Evolutionary conservation across 2,113 vertebrate genomes (phyloP), one percentile per base, ranked within the genome.

Genomic region (Microcebus murinus): DNA sequence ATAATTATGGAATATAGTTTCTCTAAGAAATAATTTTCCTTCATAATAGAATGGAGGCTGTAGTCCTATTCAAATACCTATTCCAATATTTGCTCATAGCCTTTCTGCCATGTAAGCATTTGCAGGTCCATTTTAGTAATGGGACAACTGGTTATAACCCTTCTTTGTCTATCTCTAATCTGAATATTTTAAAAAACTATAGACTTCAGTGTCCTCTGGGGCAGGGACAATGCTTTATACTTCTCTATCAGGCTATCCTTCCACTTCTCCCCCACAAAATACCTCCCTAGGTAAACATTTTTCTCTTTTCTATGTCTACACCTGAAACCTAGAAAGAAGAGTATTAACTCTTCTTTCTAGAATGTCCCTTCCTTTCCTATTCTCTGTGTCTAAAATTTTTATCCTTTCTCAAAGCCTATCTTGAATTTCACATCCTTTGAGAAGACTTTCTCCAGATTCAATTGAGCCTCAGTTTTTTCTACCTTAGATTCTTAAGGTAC

Each of bases 1-100:
- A 29, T 80, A 92, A 63, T 90, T 94, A 95, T 95, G 50, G 31
- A 90, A 90, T 87, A 70, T 27, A 71, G 13, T 90, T 93, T 91
- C 48, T 80, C 77, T 84, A 87, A 91, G 73, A 89, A 91, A 88
- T 87, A 42, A 55, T 71, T 87, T 96, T 70, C 63, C 34, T 87
- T 83, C 10, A 10, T 65, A 68, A 45, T 48, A 77, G 39, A 90
- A 87, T 86, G 61, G 67, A 80, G 23, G 27, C 39, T 77, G 36
- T 27, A 68, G 52, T 95, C 45, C n/a, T 63, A 90, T 81, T 91
- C 42, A 95, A 67, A 95, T 74, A 50, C 20, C 3, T 55, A 48
- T 77, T 89, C 45, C 59, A 96, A 76, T 92, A 96, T 95, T 88
- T 94, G 52, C 34, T 88, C 7, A 34, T 29, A 91, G 39, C 79